Conservation (phyloP, 2,888 invertebrate genomes). For the Congeria kusceri region DNA sequence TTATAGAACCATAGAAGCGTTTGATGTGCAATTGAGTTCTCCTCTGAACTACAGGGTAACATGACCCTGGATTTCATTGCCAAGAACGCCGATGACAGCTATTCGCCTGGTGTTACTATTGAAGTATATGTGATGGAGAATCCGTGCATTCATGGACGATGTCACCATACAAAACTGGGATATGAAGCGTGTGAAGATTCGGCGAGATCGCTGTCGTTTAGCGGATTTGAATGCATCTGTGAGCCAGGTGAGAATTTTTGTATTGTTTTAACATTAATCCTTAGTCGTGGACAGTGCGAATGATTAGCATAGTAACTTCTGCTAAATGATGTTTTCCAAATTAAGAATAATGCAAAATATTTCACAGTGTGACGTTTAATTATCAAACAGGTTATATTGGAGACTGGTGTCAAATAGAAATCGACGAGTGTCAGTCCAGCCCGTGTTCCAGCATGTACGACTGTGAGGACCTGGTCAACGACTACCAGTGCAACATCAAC, state of each 20-base stretch:
- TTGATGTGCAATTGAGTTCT: conserved; percentile 29
- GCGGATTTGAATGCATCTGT: conserved; percentile 57
- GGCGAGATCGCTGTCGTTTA: conserved; percentile 52
- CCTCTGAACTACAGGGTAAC: conserved; percentile 36
- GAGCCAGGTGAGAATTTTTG: conserved; percentile 52
- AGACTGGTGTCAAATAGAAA: no score
- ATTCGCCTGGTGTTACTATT: conserved; percentile 46
- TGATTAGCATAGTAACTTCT: no score
- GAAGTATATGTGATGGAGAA: conserved; percentile 43
- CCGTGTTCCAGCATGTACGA: no score
- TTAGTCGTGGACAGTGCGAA: no score
- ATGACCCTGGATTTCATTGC: conserved; percentile 56
- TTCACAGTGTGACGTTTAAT: no score
- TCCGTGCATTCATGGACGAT: conserved; percentile 62
- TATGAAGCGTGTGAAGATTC: conserved; percentile 43
- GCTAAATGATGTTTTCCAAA: no score
- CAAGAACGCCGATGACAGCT: conserved; percentile 11
- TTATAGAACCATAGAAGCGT: conserved; percentile 42
- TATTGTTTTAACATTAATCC: no score
- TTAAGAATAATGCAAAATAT: no score
- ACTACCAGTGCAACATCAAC: no score
- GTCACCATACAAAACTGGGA: conserved; percentile 25
- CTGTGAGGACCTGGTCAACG: no score
- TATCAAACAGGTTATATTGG: no score
- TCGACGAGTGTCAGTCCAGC: no score